Evolutionary conservation across 1,140 invertebrate species (phyloP), one percentile per base, ranked within the genome.

Genomic region (Zaprionus capensis): DNA sequence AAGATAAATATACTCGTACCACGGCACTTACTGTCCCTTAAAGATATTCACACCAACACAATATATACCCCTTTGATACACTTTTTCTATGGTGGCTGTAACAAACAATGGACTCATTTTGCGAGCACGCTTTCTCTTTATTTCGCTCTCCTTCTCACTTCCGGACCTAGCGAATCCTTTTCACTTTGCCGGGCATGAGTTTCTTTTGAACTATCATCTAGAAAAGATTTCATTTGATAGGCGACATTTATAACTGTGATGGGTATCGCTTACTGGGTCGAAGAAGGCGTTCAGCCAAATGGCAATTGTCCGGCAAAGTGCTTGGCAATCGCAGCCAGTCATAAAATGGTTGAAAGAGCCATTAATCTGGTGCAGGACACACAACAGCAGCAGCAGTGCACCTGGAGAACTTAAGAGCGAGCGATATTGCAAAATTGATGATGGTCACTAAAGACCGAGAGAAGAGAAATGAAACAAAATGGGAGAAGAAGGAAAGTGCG

Each of bases 341-440:
- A 76, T 61, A 72, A 71, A 46, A 56, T 76, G 56, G 46, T 57
- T 72, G 34, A 31, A 59, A 56, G 9, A 34, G 75, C 34, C 71
- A 73, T 77, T 68, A 77, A 77, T 73, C 75, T 73, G 41, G 22
- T 34, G n/a, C 6, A 46, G n/a, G 41, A 46, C 7, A 20, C 38
- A 49, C 36, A 12, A 58, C 34, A 46, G 20, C 4, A 41, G 7
- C 49, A 57, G 15, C 38, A 36, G 38, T 24, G 56, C 80, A 76
- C 46, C 64, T 67, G 64, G n/a, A 38, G 31, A 41, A 31, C 31
- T 24, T 38, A 55, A 44, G 55, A 22, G 15, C 55, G 55, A 17
- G n/a, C 49, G 84, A 83, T 87, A 81, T 72, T 71, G 46, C 62
- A 17, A 76, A 81, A 84, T 90, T 90, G 76, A 81, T 80, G 81